Base-by-base conservation (phyloP, 2,888 invertebrate species). In the Esperia sulphurella region DNA sequence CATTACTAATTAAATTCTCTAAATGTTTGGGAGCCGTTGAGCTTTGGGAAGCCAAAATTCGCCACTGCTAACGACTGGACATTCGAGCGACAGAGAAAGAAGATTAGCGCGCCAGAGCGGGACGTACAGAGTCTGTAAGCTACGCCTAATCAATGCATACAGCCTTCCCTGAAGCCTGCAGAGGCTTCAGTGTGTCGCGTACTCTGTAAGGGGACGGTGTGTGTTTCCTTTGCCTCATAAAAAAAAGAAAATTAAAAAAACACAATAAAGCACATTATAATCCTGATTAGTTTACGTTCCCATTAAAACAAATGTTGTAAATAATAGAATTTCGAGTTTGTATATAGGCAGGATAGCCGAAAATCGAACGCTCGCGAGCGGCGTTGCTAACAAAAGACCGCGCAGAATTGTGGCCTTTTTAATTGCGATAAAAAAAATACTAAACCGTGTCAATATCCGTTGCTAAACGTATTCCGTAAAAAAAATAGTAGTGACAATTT, bases 121-220 rank as follows among this genome's bases (percentile, higher is more conserved):
- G 86, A 84, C 62, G 58, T 46, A 35, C 47, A 61, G 57, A 80
- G 45, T 44, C 61, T 53, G 63, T 57, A 53, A 83, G 86, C 76
- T 88, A 75, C 86, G 82, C 80, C 87, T 76, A 88, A 88, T 88
- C 88, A 86, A 89, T 89, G 88, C 85, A 86, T 75, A 79, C 72
- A 79, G 75, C 76, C 76, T 75, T 70, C 61, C 45, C 58, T 61
- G 64, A 63, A 72, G 66, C 72, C 83, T 85, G 85, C 85, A 83
- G 74, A 73, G 67, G 63, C 63, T 71, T 76, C 66, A 88, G 87
- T 88, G 70, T 79, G 69, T 67, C 81, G 79, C 71, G 79, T 55
- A 56, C 61, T 57, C 61, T 71, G 61, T 31, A 38, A 45, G 53
- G 57, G 58, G 68, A 67, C 76, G 82, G 84, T 79, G 63, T 58